Evolutionary conservation across 2,888 invertebrate species (phyloP).

Genomic region (Cerastoderma edule): DNA sequence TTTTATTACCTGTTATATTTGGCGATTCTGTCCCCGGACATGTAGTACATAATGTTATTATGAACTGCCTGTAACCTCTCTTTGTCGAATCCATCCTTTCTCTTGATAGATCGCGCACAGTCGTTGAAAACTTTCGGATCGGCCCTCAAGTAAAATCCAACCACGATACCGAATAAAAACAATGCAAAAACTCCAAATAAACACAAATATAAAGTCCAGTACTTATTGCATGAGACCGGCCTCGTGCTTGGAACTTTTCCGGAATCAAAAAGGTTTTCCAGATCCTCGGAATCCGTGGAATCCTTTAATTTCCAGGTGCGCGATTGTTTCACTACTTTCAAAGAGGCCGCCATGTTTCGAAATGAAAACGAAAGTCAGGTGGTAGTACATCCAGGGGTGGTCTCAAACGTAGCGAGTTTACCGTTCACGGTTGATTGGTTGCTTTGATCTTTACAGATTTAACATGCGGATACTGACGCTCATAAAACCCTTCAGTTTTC

Average conservation of each 20-base stretch:
- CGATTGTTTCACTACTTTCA: conserved; percentile 54
- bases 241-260: conserved; percentile 49
- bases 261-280: conserved; percentile 56
- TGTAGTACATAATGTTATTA: conserved; percentile 70
- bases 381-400: conserved; percentile 11
- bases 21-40: conserved; percentile 63
- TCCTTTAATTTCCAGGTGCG: conserved; percentile 66
- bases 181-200: conserved; percentile 65
- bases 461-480: too few species aligned
- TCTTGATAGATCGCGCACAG: conserved; percentile 15
- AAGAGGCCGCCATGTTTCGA: conserved; percentile 65
- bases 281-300: conserved; percentile 61
- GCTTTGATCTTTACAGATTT: conserved; percentile 2
- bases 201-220: conserved; percentile 67
- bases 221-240: conserved; percentile 58
- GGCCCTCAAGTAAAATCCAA: conserved; percentile 74
- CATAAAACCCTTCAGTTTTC: too few species aligned
- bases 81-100: conserved; percentile 59
- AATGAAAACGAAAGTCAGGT: conserved; percentile 41
- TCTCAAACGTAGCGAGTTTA: conserved; percentile 1
- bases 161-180: conserved; percentile 71
- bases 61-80: conserved; percentile 63
- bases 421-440: conserved; percentile 15
- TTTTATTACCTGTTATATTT: conserved; percentile 61
- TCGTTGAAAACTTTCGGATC: conserved; percentile 52